Percentiles rank a stretch among this genome's conserved stretches.
Conservation (phyloP, 2,113 vertebrate species). For the Onychostoma macrolepis region DNA sequence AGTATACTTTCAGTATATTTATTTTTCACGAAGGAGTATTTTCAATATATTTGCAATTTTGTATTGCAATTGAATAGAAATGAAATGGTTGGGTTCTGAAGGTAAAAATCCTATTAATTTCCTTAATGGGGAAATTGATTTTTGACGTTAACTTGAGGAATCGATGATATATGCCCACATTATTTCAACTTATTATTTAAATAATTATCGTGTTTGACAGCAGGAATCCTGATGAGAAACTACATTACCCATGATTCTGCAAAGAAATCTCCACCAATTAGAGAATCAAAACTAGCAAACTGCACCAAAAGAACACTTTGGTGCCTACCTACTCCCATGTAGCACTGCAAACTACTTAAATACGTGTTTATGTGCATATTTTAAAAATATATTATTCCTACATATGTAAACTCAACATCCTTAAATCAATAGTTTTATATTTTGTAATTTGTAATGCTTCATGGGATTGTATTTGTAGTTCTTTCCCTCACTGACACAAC, state of each 20-base stretch:
- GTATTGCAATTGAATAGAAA: background rate
- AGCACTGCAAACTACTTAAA: background rate
- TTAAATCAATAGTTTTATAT: background rate
- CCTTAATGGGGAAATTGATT: background rate
- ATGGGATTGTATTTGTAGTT: background rate
- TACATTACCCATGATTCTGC: slow-evolving; percentile 3
- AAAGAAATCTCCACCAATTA: background rate
- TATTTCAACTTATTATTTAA: background rate
- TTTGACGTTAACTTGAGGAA: background rate
- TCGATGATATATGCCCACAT: background rate
- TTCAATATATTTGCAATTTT: background rate
- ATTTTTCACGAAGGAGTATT: too few species aligned
- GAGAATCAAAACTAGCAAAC: background rate
- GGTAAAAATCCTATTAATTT: background rate
- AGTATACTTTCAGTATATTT: too few species aligned
- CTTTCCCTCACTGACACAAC: background rate
- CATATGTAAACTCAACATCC: background rate
- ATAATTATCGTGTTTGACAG: background rate
- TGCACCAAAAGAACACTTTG: background rate
- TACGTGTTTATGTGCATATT: background rate
- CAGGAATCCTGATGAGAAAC: background rate
- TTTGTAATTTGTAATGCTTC: background rate
- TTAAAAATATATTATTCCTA: background rate
- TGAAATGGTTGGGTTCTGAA: background rate
- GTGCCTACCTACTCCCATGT: background rate